Evolutionary conservation across 2,797 vertebrate species (phyloP).

Genomic region (Rhincodon typus): DNA sequence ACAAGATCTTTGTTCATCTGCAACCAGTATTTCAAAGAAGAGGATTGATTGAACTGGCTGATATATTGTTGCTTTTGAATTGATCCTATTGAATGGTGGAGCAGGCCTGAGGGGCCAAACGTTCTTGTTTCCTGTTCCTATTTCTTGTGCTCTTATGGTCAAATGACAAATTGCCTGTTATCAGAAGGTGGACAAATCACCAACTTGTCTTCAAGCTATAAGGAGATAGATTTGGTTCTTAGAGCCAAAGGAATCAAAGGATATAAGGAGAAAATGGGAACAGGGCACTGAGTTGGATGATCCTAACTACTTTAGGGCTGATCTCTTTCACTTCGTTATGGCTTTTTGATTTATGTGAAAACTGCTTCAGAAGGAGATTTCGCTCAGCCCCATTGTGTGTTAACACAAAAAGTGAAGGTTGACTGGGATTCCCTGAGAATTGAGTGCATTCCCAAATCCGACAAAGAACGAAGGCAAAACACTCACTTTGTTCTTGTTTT

Average conservation of each 20-base stretch:
- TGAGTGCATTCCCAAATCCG: background rate
- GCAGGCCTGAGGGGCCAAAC: no score
- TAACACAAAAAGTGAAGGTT: background rate
- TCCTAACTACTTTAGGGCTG: background rate
- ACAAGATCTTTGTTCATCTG: background rate
- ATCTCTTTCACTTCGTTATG: background rate
- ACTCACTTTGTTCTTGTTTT: background rate
- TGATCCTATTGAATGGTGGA: no score
- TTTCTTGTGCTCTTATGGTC: no score
- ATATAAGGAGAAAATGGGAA: no score
- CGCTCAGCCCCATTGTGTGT: background rate
- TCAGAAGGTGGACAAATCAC: no score
- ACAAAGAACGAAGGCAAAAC: background rate
- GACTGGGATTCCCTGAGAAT: background rate
- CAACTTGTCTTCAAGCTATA: no score
- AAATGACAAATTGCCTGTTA: no score
- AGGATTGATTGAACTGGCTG: background rate
- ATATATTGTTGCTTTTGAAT: background rate
- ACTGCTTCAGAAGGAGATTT: background rate
- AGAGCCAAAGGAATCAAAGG: no score
- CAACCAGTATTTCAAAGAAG: background rate
- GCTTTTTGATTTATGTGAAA: background rate
- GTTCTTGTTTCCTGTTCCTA: no score
- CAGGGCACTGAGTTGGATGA: no score
- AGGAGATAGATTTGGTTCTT: no score